These are phyloP conservation scores for Cosmorhoe ocellata DNA, from an alignment of 2,888 invertebrate species.

Conservation along the genomic window DNA sequence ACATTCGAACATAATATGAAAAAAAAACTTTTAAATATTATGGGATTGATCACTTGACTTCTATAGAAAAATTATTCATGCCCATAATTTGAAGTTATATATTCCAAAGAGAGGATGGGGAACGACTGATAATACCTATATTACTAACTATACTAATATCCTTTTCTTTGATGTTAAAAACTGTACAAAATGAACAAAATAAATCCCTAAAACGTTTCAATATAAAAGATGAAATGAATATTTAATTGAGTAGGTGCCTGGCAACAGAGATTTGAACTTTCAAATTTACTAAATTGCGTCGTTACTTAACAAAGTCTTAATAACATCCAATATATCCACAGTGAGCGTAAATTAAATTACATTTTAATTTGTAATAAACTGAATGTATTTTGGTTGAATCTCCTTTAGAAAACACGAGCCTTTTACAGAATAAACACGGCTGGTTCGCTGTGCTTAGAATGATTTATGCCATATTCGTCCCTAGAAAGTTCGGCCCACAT, in stretches of 20 bases:
- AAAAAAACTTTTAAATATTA: too few species aligned
- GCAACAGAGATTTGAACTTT: background rate
- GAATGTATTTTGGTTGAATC: slow-evolving; percentile 49
- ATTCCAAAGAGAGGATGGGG: too few species aligned
- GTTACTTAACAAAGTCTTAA: slow-evolving; percentile 37
- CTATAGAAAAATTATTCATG: too few species aligned
- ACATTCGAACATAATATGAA: too few species aligned
- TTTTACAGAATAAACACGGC: slow-evolving; percentile 33
- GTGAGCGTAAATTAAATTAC: slow-evolving; percentile 49
- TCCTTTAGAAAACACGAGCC: slow-evolving; percentile 44
- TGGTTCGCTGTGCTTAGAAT: slow-evolving; percentile 22
- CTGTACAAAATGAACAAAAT: background rate
- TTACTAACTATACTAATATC: too few species aligned
- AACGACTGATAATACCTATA: too few species aligned
- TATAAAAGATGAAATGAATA: background rate
- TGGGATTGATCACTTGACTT: too few species aligned
- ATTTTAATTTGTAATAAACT: slow-evolving; percentile 56
- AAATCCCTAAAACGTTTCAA: background rate
- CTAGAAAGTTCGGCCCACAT: too few species aligned
- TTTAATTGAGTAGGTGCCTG: background rate
- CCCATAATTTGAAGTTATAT: too few species aligned
- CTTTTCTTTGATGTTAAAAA: background rate
- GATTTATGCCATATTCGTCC: too few species aligned
- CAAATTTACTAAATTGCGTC: slow-evolving; percentile 14
- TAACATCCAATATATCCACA: slow-evolving; percentile 37